Percentiles rank a stretch among this genome's conserved stretches.
Evolutionary conservation across 2,888 invertebrate species (phyloP).

Genomic region (Aspidapion aeneum): DNA sequence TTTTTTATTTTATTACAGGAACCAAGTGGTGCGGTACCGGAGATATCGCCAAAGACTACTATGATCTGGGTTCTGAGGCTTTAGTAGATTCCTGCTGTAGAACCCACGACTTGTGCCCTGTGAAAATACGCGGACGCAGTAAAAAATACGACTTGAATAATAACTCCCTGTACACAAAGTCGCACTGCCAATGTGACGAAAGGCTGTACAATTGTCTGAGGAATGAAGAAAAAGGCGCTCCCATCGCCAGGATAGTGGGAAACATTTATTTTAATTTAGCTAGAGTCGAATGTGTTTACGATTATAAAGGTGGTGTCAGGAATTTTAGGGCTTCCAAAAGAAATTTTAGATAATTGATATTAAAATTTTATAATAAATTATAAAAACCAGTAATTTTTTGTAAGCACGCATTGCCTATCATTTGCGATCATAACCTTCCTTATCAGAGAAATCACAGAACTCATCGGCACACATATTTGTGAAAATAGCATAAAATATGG

Average conservation of each 20-base stretch:
- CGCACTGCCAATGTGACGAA: conserved; percentile 86
- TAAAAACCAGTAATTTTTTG: too few relatives aligned
- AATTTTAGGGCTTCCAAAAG: conserved; percentile 28
- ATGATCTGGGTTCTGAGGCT: conserved; percentile 74
- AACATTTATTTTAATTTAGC: conserved; percentile 83
- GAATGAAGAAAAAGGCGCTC: conserved; percentile 54
- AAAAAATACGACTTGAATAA: conserved; percentile 80
- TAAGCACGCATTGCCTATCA: too few relatives aligned
- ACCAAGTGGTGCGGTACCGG: conserved; percentile 94
- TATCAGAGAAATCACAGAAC: too few relatives aligned
- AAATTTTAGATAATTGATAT: conserved; percentile 25
- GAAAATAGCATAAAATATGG: too few relatives aligned
- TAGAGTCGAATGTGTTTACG: conserved; percentile 69
- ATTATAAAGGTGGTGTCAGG: conserved; percentile 41
- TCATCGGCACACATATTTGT: too few relatives aligned
- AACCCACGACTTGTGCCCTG: conserved; percentile 86
- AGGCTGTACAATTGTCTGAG: conserved; percentile 77
- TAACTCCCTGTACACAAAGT: conserved; percentile 81
- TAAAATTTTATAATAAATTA: not conserved
- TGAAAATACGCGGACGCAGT: conserved; percentile 68
- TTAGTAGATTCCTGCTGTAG: conserved; percentile 82
- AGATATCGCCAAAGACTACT: conserved; percentile 79
- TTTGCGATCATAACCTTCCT: too few relatives aligned
- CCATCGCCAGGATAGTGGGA: conserved; percentile 73
- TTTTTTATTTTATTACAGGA: conserved; percentile 52